These are phyloP conservation scores for Drosophila atripex DNA, from an alignment of 2,888 invertebrate genomes.

Conservation along the genomic window DNA sequence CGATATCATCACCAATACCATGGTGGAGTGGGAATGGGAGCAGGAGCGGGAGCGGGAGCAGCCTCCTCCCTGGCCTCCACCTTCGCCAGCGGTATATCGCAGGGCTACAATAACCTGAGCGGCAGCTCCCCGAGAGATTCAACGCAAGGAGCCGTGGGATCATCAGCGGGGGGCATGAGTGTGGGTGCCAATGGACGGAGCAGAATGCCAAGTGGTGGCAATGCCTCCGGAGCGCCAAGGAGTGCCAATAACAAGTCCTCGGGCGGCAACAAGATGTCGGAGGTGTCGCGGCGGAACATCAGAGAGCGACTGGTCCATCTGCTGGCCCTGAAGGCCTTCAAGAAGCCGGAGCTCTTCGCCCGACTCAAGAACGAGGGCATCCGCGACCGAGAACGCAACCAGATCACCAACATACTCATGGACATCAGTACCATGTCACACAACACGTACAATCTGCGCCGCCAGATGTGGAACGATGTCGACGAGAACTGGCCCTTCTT, in stretches of 20 bases:
- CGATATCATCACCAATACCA: constrained; percentile 41
- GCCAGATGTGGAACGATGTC: constrained; percentile 96
- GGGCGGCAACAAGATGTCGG: constrained; percentile 70
- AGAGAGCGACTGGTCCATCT: constrained; percentile 97
- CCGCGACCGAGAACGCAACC: constrained; percentile 91
- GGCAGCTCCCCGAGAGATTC: constrained; percentile 66
- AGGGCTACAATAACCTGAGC: constrained; percentile 71
- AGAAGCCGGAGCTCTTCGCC: constrained; percentile 94
- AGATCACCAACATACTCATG: constrained; percentile 90
- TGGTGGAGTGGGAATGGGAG: constrained; percentile 3
- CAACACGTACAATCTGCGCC: constrained; percentile 94
- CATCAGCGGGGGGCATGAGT: no score
- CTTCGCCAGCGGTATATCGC: constrained; percentile 79
- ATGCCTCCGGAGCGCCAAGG: constrained; percentile 40
- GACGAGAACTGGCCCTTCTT: constrained; percentile 98
- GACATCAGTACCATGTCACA: constrained; percentile 91
- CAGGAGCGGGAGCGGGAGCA: constrained; percentile 27
- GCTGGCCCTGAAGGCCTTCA: constrained; percentile 95
- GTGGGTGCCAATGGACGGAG: constrained; percentile 47
- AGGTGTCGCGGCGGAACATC: constrained; percentile 85
- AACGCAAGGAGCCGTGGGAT: constrained; percentile 33
- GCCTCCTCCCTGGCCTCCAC: constrained; percentile 81
- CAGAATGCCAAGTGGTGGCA: constrained; percentile 59
- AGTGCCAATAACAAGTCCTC: constrained; percentile 57
- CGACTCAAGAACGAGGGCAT: constrained; percentile 94